Conservation (phyloP, 1,140 invertebrate genomes). For the Platyura marginata region DNA sequence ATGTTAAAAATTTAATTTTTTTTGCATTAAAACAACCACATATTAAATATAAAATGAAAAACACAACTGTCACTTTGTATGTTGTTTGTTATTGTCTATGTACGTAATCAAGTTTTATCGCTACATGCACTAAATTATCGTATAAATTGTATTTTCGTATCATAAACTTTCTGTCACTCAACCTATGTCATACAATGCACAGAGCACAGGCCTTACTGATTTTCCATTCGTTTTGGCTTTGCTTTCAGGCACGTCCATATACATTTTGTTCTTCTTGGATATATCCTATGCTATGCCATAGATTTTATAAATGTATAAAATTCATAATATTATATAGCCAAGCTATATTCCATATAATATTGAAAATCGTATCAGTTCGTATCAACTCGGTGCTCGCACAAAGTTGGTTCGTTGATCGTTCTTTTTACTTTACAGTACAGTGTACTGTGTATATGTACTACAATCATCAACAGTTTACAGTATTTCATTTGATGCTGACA, state of each 20-base stretch:
- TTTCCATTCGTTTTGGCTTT: background rate
- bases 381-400: too few species aligned
- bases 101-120: background rate
- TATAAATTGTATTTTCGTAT: background rate
- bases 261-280: too few species aligned
- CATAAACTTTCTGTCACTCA: background rate
- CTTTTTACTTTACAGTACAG: too few species aligned
- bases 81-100: background rate
- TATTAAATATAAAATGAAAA: background rate
- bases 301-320: background rate
- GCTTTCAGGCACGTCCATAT: background rate
- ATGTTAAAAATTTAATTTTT: background rate
- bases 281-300: too few species aligned
- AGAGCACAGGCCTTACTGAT: constrained; percentile 1
- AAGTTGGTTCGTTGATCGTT: too few species aligned
- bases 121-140: background rate
- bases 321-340: too few species aligned
- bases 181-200: constrained; percentile 1
- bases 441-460: too few species aligned
- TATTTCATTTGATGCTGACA: too few species aligned
- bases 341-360: too few species aligned
- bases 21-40: background rate
- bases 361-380: too few species aligned
- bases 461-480: too few species aligned
- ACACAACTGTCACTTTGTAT: background rate